These are phyloP conservation scores for Cremastinae sp. DNA, from an alignment of 2,888 invertebrate genomes.

Conservation along the genomic window DNA sequence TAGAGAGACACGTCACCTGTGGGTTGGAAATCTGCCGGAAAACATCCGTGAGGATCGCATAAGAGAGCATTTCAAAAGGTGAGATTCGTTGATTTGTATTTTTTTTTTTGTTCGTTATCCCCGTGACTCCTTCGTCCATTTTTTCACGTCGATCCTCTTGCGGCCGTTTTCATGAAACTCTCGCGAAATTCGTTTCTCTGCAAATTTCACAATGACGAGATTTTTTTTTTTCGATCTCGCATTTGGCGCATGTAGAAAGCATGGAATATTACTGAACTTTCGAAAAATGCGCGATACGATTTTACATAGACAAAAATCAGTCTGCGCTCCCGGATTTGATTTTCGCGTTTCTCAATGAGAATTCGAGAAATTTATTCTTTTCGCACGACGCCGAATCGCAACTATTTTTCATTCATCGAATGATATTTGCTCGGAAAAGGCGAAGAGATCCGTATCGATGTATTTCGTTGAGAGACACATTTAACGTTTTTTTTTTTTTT, in stretches of 20 bases:
- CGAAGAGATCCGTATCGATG: too few species aligned
- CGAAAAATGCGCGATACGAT: not conserved
- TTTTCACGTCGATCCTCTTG: too few species aligned
- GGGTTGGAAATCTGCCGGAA: conserved; percentile 99
- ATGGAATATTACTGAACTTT: not conserved
- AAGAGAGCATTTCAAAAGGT: conserved; percentile 99
- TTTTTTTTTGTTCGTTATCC: conserved; percentile 8
- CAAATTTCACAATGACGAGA: not conserved
- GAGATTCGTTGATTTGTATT: conserved; percentile 81
- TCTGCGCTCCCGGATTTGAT: too few species aligned
- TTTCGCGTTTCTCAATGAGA: too few species aligned
- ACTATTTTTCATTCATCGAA: too few species aligned
- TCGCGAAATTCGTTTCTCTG: not conserved
- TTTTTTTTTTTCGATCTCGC: not conserved
- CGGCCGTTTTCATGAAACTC: not conserved
- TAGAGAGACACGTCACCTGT: conserved; percentile 99
- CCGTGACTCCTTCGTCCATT: not conserved
- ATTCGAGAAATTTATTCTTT: too few species aligned
- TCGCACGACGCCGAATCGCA: too few species aligned
- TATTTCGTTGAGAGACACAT: too few species aligned
- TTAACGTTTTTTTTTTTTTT: conserved; percentile 12
- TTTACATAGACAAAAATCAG: not conserved
- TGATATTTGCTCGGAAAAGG: too few species aligned
- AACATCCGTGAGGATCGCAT: conserved; percentile 98
- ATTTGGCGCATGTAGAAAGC: not conserved